These are phyloP conservation scores for Ceratotherium simum DNA, from an alignment of 2,113 vertebrate genomes.

Conservation along the genomic window DNA sequence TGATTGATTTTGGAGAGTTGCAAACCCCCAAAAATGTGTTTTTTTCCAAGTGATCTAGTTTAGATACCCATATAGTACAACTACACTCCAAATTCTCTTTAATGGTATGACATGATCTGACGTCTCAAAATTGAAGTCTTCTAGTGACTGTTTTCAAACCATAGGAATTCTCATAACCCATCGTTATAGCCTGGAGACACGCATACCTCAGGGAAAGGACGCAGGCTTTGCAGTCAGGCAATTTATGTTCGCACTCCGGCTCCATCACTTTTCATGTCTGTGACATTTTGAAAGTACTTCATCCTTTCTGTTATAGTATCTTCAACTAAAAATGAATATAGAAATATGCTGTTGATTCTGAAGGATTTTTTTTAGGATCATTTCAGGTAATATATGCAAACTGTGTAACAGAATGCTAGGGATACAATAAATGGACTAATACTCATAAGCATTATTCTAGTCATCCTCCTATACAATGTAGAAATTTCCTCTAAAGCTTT, in stretches of 20 bases:
- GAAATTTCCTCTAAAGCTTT: neutral
- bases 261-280: neutral
- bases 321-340: neutral
- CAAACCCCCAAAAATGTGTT: neutral
- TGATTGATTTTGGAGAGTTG: neutral
- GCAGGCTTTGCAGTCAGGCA: neutral
- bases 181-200: neutral
- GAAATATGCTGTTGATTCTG: neutral
- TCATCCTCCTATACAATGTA: neutral
- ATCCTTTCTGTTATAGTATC: neutral
- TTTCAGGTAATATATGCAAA: neutral
- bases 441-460: neutral
- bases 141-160: neutral
- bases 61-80: neutral
- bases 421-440: neutral
- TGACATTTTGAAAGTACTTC: neutral
- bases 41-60: neutral
- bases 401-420: neutral
- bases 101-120: neutral
- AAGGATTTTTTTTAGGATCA: neutral
- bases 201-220: neutral
- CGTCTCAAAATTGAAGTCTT: neutral
- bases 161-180: accelerated
- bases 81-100: neutral
- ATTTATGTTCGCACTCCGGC: neutral